Evolutionary conservation across 2,888 invertebrate species (phyloP).

Genomic region (Aleiodes testaceus): DNA sequence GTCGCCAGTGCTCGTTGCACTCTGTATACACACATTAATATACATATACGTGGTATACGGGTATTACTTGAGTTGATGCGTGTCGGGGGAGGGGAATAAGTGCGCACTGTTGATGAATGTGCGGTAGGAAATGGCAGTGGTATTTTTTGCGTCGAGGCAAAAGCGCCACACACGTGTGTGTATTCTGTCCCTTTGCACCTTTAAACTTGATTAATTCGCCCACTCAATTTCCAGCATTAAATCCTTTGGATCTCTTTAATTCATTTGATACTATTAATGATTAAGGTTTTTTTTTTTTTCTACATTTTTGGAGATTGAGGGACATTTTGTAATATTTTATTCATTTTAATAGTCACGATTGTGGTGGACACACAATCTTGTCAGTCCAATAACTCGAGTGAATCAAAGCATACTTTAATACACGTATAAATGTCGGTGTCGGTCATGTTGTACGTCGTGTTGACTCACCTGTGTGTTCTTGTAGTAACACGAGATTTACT

Average conservation of each 20-base stretch:
- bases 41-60: not conserved
- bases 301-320: not conserved
- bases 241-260: constrained; percentile 17
- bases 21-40: not conserved
- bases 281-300: constrained; percentile 14
- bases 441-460: not conserved
- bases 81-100: constrained; percentile 44
- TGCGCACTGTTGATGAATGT: constrained; percentile 54
- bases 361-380: constrained; percentile 6
- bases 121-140: constrained; percentile 19
- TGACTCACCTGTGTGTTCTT: constrained; percentile 59
- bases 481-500: constrained; percentile 64
- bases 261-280: constrained; percentile 22
- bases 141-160: constrained; percentile 1
- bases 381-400: constrained; percentile 52
- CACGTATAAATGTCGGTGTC: constrained; percentile 8
- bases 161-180: constrained; percentile 21
- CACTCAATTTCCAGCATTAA: constrained; percentile 32
- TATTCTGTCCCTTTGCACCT: not conserved
- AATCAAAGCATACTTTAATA: constrained; percentile 49
- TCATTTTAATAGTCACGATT: not conserved
- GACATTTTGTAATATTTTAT: not conserved
- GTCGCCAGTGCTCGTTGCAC: constrained; percentile 51
- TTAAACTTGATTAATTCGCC: constrained; percentile 30
- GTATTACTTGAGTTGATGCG: constrained; percentile 54